phyloP scores from a whole-genome alignment of 2,797 vertebrate species.

The Anomalospiza imberbis region DNA sequence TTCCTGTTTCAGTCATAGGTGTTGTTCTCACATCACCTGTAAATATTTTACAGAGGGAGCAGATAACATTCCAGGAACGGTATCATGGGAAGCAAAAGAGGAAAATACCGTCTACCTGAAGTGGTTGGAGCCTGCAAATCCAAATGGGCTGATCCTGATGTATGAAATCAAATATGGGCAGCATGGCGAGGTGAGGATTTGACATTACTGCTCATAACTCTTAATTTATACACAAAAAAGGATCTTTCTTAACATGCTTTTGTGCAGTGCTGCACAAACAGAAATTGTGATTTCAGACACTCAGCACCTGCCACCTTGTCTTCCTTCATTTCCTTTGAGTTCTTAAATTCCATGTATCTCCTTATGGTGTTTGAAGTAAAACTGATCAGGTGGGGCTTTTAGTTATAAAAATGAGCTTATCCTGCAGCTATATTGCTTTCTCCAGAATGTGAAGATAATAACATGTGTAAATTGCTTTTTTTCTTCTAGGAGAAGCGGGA shows the following conservation, averaged over 20 bases:
- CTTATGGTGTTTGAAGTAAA: not conserved
- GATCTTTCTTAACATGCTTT: not conserved
- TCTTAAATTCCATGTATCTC: not conserved
- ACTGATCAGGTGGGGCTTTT: not conserved
- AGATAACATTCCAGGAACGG: constrained; percentile 91
- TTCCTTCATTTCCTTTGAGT: not conserved
- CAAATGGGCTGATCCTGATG: constrained; percentile 95
- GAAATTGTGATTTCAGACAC: not conserved
- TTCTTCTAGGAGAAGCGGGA: constrained; percentile 82
- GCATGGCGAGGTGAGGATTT: constrained; percentile 84
- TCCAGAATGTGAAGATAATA: not conserved
- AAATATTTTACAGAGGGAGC: constrained; percentile 82
- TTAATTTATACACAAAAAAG: not conserved
- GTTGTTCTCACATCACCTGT: not conserved
- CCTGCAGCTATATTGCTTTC: not conserved
- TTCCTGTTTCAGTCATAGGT: not conserved
- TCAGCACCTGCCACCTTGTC: not conserved
- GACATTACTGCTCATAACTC: not conserved
- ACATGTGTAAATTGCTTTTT: not conserved
- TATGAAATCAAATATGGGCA: constrained; percentile 93
- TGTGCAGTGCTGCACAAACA: not conserved
- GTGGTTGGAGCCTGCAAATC: constrained; percentile 87
- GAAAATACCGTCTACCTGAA: constrained; percentile 86
- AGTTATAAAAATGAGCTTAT: not conserved
- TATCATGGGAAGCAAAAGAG: constrained; percentile 83